Conservation (phyloP, 2,888 invertebrate genomes). For the Odontocerum albicorne region DNA sequence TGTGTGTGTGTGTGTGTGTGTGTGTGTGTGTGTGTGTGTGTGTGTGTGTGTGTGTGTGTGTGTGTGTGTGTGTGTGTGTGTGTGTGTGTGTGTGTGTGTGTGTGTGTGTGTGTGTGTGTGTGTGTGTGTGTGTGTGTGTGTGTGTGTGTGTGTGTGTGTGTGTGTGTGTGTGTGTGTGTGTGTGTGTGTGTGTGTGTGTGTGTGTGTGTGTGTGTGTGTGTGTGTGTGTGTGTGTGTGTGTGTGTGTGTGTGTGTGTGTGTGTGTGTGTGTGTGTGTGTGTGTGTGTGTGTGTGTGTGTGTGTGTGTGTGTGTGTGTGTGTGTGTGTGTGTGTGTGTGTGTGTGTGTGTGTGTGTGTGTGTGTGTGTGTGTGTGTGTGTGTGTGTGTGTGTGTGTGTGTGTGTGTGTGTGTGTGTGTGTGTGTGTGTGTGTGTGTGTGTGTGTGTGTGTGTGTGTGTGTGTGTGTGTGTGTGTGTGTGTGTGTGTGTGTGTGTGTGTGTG, state of each 20-base stretch:
- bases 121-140: background rate
- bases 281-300: background rate
- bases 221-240: background rate
- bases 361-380: too few relatives aligned
- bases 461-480: too few relatives aligned
- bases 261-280: background rate
- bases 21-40: background rate
- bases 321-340: background rate
- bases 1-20: background rate
- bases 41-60: background rate
- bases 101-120: background rate
- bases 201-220: background rate
- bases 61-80: background rate
- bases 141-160: background rate
- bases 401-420: too few relatives aligned
- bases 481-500: too few relatives aligned
- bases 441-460: too few relatives aligned
- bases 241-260: background rate
- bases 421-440: too few relatives aligned
- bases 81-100: background rate
- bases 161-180: background rate
- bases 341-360: background rate
- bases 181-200: background rate
- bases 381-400: too few relatives aligned
- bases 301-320: background rate